A percentile compares a stretch with the other conserved stretches of the same genome.
Evolutionary conservation across 1,140 invertebrate genomes (phyloP).

Genomic region (Tetragonula clypearis): DNA sequence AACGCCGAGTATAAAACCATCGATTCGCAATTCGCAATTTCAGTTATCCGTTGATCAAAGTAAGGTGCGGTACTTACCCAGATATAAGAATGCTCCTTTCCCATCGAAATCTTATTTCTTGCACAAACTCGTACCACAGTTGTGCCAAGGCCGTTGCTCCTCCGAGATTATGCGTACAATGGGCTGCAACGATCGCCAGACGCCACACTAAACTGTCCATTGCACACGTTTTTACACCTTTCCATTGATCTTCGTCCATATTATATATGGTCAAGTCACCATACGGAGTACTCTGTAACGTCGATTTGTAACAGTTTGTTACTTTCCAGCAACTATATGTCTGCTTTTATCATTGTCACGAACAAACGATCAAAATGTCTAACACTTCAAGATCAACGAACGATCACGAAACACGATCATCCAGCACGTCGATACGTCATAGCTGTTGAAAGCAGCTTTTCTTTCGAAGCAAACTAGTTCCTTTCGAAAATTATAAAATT

Average conservation of each 20-base stretch:
- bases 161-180: constrained; percentile 90
- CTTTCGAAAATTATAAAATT: background rate
- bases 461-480: background rate
- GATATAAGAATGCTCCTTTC: constrained; percentile 90
- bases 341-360: too few relatives aligned
- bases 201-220: constrained; percentile 92
- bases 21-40: background rate
- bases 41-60: too few relatives aligned
- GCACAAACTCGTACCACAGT: constrained; percentile 95
- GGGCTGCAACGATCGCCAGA: constrained; percentile 90
- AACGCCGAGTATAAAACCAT: background rate
- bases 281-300: constrained; percentile 77
- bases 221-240: constrained; percentile 88
- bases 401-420: too few relatives aligned
- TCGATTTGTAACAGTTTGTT: constrained; percentile 22
- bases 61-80: constrained; percentile 87
- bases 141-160: constrained; percentile 91
- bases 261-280: constrained; percentile 65
- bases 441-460: too few relatives aligned
- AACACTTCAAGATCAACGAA: too few relatives aligned
- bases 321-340: background rate
- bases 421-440: too few relatives aligned
- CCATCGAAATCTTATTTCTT: constrained; percentile 95
- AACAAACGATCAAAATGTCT: too few relatives aligned
- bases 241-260: constrained; percentile 76